A percentile compares a stretch with the other conserved stretches of the same genome.
Conservation (phyloP, 2,113 vertebrate species). For the Cettia cetti region DNA sequence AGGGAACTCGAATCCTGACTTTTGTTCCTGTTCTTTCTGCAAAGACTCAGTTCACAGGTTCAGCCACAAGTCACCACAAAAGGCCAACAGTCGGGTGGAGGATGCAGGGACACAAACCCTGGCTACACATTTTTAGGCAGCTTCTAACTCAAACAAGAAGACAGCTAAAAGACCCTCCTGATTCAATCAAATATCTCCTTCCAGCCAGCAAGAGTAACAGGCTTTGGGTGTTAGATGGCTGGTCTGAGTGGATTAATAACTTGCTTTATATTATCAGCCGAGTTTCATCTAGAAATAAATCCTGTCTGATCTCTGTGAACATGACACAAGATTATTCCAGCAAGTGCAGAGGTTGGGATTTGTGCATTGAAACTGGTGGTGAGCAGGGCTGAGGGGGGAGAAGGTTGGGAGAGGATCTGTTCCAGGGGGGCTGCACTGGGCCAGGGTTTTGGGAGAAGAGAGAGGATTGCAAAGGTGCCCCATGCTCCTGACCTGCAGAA, state of each 20-base stretch:
- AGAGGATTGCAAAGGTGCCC: neutral
- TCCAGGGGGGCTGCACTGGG: rapidly evolving
- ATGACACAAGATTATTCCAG: conserved; percentile 52
- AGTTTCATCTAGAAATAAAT: conserved; percentile 68
- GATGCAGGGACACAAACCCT: neutral
- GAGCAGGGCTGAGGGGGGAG: neutral
- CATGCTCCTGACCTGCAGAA: neutral
- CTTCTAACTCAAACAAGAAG: conserved; percentile 29
- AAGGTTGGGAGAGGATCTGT: neutral
- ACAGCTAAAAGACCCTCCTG: conserved; percentile 13
- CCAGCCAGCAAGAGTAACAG: conserved; percentile 51
- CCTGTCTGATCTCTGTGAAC: conserved; percentile 62
- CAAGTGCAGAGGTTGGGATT: neutral
- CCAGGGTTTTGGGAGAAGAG: neutral
- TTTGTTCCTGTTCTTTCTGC: neutral
- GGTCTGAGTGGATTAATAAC: conserved; percentile 63
- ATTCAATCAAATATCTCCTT: conserved; percentile 58
- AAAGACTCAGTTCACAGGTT: neutral
- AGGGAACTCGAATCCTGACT: neutral
- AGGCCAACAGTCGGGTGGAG: neutral
- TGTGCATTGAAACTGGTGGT: neutral
- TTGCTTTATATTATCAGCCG: conserved; percentile 57
- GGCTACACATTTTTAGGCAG: neutral
- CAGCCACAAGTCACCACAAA: rapidly evolving
- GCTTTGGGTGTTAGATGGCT: conserved; percentile 39